Conservation (phyloP, 2,113 vertebrate genomes). For the Sinosuthora webbiana region DNA sequence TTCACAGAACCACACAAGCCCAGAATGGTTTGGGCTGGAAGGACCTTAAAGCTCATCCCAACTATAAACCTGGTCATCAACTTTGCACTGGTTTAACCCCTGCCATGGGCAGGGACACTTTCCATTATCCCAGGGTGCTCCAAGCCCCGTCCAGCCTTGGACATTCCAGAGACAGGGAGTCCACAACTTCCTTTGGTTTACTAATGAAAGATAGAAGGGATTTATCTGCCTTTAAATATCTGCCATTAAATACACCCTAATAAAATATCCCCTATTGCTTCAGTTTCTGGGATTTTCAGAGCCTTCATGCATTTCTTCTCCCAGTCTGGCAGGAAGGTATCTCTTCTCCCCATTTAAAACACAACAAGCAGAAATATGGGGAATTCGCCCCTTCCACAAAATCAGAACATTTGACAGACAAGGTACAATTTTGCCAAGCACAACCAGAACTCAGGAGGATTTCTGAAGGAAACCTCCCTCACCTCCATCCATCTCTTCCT, state of each 20-base stretch:
- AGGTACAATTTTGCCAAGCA: neutral
- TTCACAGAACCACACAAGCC: neutral
- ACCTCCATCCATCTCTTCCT: neutral
- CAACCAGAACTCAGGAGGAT: neutral
- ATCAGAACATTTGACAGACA: neutral
- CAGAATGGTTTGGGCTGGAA: neutral
- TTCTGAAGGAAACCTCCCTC: neutral
- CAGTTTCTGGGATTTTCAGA: neutral
- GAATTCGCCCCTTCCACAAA: neutral
- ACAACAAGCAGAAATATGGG: neutral
- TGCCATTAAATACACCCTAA: neutral
- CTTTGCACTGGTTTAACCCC: neutral
- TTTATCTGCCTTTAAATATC: neutral
- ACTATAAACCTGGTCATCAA: accelerated
- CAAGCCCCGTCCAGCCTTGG: neutral
- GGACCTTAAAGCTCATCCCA: neutral
- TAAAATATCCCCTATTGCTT: neutral
- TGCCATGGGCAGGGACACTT: neutral
- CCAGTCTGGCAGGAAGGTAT: neutral
- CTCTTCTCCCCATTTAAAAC: neutral
- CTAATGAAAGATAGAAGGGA: neutral
- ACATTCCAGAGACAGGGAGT: accelerated
- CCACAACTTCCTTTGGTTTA: neutral
- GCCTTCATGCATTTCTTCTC: neutral
- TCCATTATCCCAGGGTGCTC: neutral